Conservation (phyloP, 2,888 invertebrate species). For the Amphimallon solstitiale region DNA sequence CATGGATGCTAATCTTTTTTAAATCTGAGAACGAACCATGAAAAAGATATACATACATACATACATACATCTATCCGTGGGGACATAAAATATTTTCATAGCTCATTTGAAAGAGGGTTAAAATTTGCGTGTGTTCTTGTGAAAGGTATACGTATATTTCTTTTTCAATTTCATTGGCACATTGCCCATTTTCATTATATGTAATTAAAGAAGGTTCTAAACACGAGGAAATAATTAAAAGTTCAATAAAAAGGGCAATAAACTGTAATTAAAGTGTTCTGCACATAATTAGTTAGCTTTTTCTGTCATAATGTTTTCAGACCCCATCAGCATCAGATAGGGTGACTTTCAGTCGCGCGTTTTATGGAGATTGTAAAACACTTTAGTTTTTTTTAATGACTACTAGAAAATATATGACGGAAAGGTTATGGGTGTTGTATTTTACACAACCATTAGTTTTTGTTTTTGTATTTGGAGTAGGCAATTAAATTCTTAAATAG, state of each 20-base stretch:
- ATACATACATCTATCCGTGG: too few relatives aligned
- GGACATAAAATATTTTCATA: slow-evolving; percentile 29
- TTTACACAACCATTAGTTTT: too few relatives aligned
- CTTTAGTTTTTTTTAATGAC: slow-evolving; percentile 18
- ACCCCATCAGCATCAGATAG: slow-evolving; percentile 32
- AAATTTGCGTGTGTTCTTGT: slow-evolving; percentile 1
- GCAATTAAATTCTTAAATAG: too few relatives aligned
- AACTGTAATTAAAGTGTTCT: slow-evolving; percentile 52
- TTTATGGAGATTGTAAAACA: slow-evolving; percentile 27
- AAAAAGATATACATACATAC: slow-evolving; percentile 22
- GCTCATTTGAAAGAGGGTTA: slow-evolving; percentile 16
- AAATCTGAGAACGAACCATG: slow-evolving; percentile 25
- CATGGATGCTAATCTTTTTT: slow-evolving; percentile 27
- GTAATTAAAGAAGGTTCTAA: slow-evolving; percentile 42
- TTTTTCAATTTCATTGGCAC: slow-evolving; percentile 32
- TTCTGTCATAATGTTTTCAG: slow-evolving; percentile 46
- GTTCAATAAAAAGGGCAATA: slow-evolving; percentile 51
- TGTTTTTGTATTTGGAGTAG: too few relatives aligned
- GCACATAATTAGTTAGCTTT: slow-evolving; percentile 50
- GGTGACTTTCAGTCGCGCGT: slow-evolving; percentile 14
- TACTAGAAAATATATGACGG: not conserved
- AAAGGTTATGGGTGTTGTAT: too few relatives aligned
- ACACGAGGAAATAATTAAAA: slow-evolving; percentile 48
- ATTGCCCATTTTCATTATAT: slow-evolving; percentile 37
- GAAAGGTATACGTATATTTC: not conserved